A percentile compares a stretch with the other conserved stretches of the same genome.
Evolutionary conservation across 1,140 invertebrate genomes (phyloP).

Genomic region (Homalodisca vitripennis): DNA sequence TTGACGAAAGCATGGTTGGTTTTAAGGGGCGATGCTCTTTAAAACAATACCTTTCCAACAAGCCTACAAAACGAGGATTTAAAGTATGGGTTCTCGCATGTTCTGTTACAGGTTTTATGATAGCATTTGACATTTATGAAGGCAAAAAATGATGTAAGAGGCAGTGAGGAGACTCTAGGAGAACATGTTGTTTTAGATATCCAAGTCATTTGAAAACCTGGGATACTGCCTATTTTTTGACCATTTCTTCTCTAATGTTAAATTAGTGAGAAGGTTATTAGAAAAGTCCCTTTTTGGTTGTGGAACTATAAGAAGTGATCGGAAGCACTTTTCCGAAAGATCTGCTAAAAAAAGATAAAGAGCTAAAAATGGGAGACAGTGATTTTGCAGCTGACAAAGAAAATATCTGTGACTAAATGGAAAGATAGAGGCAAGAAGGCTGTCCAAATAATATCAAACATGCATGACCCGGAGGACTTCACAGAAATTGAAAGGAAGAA

Average conservation of each 20-base stretch:
- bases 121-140: constrained; percentile 42
- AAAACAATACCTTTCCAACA: constrained; percentile 38
- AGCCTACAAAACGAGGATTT: constrained; percentile 43
- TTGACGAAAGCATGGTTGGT: constrained; percentile 44
- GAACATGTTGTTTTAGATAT: neutral
- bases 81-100: constrained; percentile 41
- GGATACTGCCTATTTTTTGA: neutral
- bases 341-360: neutral
- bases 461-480: constrained; percentile 16
- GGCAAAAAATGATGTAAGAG: constrained; percentile 33
- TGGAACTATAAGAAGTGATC: neutral
- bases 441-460: constrained; percentile 15
- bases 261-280: neutral
- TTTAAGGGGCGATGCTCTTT: constrained; percentile 42
- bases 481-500: constrained; percentile 31
- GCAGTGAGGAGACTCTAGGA: neutral
- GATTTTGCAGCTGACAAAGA: constrained; percentile 1
- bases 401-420: constrained; percentile 31
- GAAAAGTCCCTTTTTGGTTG: neutral
- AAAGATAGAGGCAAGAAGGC: constrained; percentile 27
- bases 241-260: neutral
- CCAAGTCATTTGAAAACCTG: neutral
- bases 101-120: constrained; percentile 40
- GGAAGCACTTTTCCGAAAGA: neutral
- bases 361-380: neutral